Percentiles rank a stretch among this genome's conserved stretches.
Conservation (phyloP, 2,113 vertebrate species). For the Bubo blakistoni region DNA sequence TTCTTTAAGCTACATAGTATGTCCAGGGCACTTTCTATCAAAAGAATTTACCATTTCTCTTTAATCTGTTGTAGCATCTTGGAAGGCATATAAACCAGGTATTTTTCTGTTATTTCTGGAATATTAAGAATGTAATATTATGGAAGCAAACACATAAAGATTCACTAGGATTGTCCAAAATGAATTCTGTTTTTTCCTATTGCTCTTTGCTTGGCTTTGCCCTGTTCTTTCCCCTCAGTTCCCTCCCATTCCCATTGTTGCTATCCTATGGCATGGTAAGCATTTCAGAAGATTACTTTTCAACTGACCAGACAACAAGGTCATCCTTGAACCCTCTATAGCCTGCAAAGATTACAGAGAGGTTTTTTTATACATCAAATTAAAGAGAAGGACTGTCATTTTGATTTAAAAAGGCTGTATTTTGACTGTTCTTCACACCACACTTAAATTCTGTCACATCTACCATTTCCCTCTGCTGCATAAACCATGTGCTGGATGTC, state of each 20-base stretch:
- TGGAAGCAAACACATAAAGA: not conserved
- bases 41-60: not conserved
- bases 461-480: slow-evolving; percentile 15
- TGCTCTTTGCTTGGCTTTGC: not conserved
- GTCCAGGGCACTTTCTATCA: not conserved
- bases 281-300: not conserved
- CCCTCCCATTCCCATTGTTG: not conserved
- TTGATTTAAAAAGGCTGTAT: not conserved
- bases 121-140: not conserved
- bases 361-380: not conserved
- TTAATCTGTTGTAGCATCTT: not conserved
- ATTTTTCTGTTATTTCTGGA: not conserved
- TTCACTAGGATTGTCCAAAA: not conserved
- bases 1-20: not conserved
- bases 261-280: not conserved
- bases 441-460: not conserved
- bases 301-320: not conserved
- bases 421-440: not conserved
- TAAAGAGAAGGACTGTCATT: not conserved
- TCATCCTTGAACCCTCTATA: not conserved
- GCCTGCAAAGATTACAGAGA: not conserved
- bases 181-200: not conserved
- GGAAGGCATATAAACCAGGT: not conserved
- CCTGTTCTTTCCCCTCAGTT: not conserved
- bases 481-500: not conserved